Evolutionary conservation across 1,140 invertebrate genomes (phyloP).

Genomic region (Belonocnema kinseyi): DNA sequence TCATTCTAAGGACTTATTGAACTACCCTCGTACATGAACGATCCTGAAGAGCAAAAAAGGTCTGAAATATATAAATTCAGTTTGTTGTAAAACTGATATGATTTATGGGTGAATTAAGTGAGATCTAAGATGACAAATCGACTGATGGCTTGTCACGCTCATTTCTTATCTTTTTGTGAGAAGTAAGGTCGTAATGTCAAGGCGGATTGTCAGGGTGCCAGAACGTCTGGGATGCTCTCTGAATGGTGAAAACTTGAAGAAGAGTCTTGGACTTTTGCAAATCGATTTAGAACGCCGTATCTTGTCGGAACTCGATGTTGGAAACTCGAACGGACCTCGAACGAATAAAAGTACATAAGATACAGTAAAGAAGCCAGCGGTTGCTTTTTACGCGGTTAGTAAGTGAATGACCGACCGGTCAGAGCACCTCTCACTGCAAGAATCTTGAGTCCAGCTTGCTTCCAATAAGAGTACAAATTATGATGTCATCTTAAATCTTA

Average conservation of each 20-base stretch:
- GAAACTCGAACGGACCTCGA: not conserved
- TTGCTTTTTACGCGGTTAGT: constrained; percentile 59
- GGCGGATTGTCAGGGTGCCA: constrained; percentile 15
- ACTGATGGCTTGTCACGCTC: constrained; percentile 20
- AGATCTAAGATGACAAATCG: constrained; percentile 24
- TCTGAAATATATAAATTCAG: too few species aligned
- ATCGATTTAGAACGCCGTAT: constrained; percentile 12
- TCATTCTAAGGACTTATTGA: too few species aligned
- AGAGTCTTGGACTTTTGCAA: constrained; percentile 26
- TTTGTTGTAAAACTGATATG: not conserved
- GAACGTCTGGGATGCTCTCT: constrained; percentile 28
- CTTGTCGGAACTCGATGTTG: constrained; percentile 14
- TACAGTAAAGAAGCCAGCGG: constrained; percentile 1
- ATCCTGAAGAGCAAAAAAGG: too few species aligned
- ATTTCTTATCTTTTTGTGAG: constrained; percentile 17
- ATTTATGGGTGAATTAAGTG: constrained; percentile 1
- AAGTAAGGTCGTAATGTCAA: constrained; percentile 8
- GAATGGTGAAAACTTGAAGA: constrained; percentile 11
- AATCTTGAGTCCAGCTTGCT: not conserved
- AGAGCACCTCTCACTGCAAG: constrained; percentile 65
- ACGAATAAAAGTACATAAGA: not conserved
- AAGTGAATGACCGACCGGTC: constrained; percentile 72
- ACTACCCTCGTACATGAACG: too few species aligned
- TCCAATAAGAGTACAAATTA: constrained; percentile 18
- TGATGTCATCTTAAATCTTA: not conserved